phyloP scores from a whole-genome alignment of 2,888 invertebrate species.

The Sepiola atlantica region DNA sequence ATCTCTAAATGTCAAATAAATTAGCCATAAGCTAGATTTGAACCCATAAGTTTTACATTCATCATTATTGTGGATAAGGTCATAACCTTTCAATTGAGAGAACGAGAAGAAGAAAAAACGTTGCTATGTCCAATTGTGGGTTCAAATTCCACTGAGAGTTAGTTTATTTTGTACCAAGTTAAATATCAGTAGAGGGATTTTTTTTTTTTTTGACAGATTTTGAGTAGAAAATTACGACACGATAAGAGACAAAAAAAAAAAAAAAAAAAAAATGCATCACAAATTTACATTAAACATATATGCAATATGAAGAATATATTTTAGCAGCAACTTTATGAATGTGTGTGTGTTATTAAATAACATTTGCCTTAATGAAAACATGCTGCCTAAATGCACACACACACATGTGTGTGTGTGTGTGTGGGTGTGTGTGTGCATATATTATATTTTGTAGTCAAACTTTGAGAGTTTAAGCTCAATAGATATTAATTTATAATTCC shows the following conservation, averaged over 20 bases:
- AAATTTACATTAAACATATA: neutral
- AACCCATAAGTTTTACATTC: neutral
- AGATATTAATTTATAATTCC: no score
- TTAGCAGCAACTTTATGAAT: neutral
- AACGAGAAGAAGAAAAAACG: neutral
- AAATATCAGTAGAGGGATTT: neutral
- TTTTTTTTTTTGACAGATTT: neutral
- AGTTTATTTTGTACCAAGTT: neutral
- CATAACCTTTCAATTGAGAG: neutral
- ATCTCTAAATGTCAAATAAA: slow-evolving; percentile 6
- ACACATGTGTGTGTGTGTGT: no score
- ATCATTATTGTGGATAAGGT: neutral
- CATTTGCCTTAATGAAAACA: no score
- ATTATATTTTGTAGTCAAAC: no score
- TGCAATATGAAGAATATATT: neutral
- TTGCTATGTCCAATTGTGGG: neutral
- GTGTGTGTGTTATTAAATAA: no score
- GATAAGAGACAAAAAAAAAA: neutral
- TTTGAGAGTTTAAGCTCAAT: no score
- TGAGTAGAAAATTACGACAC: neutral
- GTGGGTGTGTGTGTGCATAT: no score
- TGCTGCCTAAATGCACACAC: no score
- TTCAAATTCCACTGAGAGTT: neutral
- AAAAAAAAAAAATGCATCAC: neutral
- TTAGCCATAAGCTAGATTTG: neutral